A percentile compares a stretch with the other conserved stretches of the same genome.
Conservation (phyloP, 2,888 invertebrate genomes). For the Patella ulyssiponensis region DNA sequence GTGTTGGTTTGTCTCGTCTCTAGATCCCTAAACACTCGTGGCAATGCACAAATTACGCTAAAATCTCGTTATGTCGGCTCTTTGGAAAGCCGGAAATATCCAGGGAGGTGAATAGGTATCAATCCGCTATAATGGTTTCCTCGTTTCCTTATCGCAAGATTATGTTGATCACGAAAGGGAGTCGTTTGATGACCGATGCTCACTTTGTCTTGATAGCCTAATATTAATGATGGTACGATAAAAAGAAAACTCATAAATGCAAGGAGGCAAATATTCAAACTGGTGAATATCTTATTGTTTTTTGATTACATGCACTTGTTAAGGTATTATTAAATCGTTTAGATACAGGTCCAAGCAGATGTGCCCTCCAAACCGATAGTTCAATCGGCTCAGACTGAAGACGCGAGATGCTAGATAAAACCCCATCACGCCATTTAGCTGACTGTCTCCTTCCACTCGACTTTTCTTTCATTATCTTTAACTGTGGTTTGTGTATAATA, state of each 20-base stretch:
- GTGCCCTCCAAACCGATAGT: not conserved
- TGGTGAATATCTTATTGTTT: slow-evolving; percentile 8
- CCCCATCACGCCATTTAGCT: no score
- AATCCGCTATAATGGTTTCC: not conserved
- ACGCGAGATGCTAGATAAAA: slow-evolving; percentile 8
- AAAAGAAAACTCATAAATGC: slow-evolving; percentile 1
- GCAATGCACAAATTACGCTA: slow-evolving; percentile 2
- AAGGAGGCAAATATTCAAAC: slow-evolving; percentile 1
- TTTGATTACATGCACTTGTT: slow-evolving; percentile 10
- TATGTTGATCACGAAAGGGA: not conserved
- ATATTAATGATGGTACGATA: not conserved
- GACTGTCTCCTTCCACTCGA: no score
- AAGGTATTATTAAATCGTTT: slow-evolving; percentile 4
- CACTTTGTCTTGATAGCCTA: not conserved
- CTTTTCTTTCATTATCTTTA: no score
- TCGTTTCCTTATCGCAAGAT: slow-evolving; percentile 9
- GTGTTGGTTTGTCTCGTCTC: not conserved
- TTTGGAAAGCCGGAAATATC: no score
- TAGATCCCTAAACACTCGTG: not conserved
- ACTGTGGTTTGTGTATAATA: no score
- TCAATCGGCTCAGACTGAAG: slow-evolving; percentile 2
- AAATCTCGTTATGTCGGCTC: not conserved
- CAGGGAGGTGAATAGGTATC: not conserved
- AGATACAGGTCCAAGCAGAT: not conserved
- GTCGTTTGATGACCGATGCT: not conserved